Evolutionary conservation across 2,888 invertebrate genomes (phyloP), one percentile per base, ranked within the genome.

Genomic region (Ichneumoninae sp.): DNA sequence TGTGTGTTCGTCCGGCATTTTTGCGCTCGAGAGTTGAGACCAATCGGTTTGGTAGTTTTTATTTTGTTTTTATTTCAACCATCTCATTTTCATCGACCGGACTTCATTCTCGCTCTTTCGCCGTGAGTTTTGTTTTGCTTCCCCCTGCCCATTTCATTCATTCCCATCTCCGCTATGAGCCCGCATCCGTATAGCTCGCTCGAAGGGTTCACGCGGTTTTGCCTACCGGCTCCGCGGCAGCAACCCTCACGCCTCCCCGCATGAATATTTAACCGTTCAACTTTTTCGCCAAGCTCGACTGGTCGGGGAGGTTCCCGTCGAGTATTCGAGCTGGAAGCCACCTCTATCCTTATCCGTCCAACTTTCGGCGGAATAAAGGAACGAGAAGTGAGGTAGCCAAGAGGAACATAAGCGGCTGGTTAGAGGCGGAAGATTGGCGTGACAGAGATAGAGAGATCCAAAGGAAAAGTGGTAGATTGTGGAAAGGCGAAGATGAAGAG

Each of bases 241-340:
- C 69, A 47, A 74, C 65, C 57, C 57, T 57, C 57, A 26, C 47
- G 74, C 30, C 30, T 77, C 60, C 75, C 74, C 80, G 83, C 77
- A 91, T 92, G 90, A 91, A 92, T 92, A 91, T 91, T 91, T 91
- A 91, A 91, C 87, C 88, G 87, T 88, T 90, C 88, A 90, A 91
- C 91, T 92, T 91, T 91, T 91, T 78, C 83, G 80, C 84, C 44
- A 84, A 86, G 66, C 84, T 71, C 78, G 65, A 10, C 70, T 16
- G 47, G 54, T 22, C 33, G 26, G 10, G 57, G 57, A 26, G 57
- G 70, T 66, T 76, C 66, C n/a, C 33, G 62, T 52, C 66, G 62
- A 65, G 62, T 62, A 70, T 54, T 77, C 7, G 52, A 0, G 54
- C 62, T 22, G 70, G 69, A 57, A 47, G 36, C 52, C 44, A 40